Conservation (phyloP, 2,888 invertebrate genomes). For the Pristionchus fissidentatus region DNA sequence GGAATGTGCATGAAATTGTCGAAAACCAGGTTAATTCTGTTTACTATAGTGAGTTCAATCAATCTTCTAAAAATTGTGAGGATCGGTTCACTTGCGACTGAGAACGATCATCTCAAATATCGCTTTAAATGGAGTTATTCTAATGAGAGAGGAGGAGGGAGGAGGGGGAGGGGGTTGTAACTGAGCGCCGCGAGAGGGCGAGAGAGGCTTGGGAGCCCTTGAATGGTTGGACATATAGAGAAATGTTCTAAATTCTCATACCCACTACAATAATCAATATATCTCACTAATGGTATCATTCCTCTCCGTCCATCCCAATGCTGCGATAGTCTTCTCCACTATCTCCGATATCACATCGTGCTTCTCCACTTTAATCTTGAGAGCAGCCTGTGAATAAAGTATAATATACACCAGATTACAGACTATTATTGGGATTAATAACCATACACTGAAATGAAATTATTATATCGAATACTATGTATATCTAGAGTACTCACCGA, state of each 20-base stretch:
- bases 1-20: too few relatives aligned
- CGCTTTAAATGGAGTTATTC: too few relatives aligned
- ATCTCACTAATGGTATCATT: conserved; percentile 42
- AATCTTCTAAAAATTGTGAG: too few relatives aligned
- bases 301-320: conserved; percentile 39
- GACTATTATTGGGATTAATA: background rate
- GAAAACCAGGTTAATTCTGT: background rate
- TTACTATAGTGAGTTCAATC: background rate
- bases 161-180: too few relatives aligned
- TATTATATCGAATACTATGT: background rate
- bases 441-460: background rate
- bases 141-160: too few relatives aligned
- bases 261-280: background rate
- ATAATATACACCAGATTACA: background rate
- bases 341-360: conserved; percentile 21
- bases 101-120: too few relatives aligned
- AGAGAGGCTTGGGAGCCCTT: too few relatives aligned
- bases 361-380: conserved; percentile 1
- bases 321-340: conserved; percentile 11
- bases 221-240: too few relatives aligned
- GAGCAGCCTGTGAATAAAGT: background rate
- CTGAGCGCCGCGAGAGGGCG: too few relatives aligned
- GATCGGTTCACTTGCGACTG: too few relatives aligned
- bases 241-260: too few relatives aligned
- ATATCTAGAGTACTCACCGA: background rate